Evolutionary conservation across 2,888 invertebrate species (phyloP), one percentile per base, ranked within the genome.

Genomic region (Eilema griseolum): DNA sequence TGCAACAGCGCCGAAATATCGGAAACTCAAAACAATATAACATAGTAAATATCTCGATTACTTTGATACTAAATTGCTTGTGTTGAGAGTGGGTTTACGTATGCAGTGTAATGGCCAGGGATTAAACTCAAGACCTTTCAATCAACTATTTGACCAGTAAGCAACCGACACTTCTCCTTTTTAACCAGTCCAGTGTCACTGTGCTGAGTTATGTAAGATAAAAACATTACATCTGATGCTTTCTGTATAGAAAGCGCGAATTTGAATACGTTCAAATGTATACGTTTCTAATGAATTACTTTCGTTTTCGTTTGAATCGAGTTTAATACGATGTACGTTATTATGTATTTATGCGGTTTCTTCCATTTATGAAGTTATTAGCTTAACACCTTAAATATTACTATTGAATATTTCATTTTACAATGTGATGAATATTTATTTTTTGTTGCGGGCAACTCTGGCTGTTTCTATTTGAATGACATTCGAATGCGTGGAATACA

Each of bases 301-400:
- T 83, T 83, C 82, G 14, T 73, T 82, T 82, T 77, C 41, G 57
- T 61, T 66, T 61, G 70, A 73, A 69, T 72, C 68, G 26, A 67
- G 56, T 73, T 72, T 69, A 66, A 66, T 24, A 52, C 65, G 28
- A 61, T 67, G n/a, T 59, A 37, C 28, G 71, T 71, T 74, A 74
- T 69, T 61, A 70, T 70, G 72, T 69, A 81, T 81, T 73, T 75
- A 80, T 78, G 59, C 74, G 26, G 67, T 80, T 76, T 80, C 78
- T 73, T 71, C 12, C 23, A 69, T 70, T 71, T 61, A 66, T 62
- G 28, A 59, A 59, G 59, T 59, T 59, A 59, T 59, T 59, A 59
- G 28, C 14, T 61, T 61, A 61, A 61, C 31, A 31, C 31, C 31
- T 61, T 28, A 52, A n/a, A 52, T 52, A n/a, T 52, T 52, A 52